Evolutionary conservation across 2,797 vertebrate genomes (phyloP).

Genomic region (Tolypeutes matacus): DNA sequence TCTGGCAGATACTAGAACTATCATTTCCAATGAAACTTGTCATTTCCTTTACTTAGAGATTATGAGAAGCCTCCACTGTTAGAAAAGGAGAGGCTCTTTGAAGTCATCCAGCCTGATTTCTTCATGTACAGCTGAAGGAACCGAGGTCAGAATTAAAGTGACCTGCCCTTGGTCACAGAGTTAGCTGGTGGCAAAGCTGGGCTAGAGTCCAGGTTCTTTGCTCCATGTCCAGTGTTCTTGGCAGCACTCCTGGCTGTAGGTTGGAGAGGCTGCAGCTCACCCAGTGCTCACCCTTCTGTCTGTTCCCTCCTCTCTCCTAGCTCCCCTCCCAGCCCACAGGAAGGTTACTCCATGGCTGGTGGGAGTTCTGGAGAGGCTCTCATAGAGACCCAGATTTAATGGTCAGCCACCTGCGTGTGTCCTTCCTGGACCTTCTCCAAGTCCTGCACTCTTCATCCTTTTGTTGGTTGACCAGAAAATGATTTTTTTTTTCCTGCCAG

Average conservation of each 20-base stretch:
- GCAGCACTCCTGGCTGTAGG: rapidly evolving
- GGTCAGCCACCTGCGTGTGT: not conserved
- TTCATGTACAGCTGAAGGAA: not conserved
- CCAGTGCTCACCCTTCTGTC: not conserved
- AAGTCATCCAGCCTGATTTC: not conserved
- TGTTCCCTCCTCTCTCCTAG: not conserved
- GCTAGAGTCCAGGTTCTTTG: not conserved
- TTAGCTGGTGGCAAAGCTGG: not conserved
- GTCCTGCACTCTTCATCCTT: not conserved
- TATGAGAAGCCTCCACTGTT: not conserved
- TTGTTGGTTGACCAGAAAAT: not conserved
- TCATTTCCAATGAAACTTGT: not conserved
- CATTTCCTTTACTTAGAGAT: not conserved
- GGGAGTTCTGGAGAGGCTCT: not conserved
- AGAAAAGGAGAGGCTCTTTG: not conserved
- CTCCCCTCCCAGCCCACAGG: not conserved
- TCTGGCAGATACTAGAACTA: not conserved
- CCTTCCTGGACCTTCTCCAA: not conserved
- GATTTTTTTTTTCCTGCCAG: not conserved
- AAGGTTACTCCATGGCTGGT: not conserved
- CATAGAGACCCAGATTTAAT: not conserved
- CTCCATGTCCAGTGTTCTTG: not conserved
- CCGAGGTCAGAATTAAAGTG: not conserved
- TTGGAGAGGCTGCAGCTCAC: not conserved
- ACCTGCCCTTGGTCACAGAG: not conserved